phyloP scores from a whole-genome alignment of 2,113 vertebrate species.

The Mohoua ochrocephala region DNA sequence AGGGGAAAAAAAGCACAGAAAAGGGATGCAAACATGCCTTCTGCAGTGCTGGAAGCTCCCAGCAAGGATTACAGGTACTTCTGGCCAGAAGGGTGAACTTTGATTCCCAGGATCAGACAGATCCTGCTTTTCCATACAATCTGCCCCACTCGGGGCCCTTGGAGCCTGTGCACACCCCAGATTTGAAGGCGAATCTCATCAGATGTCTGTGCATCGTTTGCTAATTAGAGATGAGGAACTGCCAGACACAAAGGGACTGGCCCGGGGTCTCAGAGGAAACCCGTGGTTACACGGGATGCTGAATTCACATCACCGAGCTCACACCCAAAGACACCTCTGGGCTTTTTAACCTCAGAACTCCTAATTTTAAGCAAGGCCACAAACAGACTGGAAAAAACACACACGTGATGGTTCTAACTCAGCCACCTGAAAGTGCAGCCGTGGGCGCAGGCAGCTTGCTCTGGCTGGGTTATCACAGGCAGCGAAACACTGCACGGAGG shows the following conservation, averaged over 20 bases:
- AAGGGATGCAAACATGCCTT: neutral
- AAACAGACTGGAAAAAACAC: neutral
- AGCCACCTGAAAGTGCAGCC: neutral
- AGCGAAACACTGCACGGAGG: neutral
- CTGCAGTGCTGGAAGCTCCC: neutral
- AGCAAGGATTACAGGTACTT: neutral
- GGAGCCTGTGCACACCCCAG: neutral
- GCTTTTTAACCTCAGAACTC: neutral
- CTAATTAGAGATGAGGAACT: neutral
- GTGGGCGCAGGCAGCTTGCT: neutral
- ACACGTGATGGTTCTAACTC: neutral
- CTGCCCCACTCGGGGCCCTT: neutral
- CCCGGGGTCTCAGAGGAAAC: conserved; percentile 12
- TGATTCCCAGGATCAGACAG: neutral
- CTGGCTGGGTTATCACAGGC: neutral
- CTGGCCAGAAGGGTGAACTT: neutral
- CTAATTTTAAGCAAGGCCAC: neutral
- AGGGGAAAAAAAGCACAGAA: neutral
- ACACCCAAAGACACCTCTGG: neutral
- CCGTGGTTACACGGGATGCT: neutral
- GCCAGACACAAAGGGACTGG: conserved; percentile 21
- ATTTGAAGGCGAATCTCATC: neutral
- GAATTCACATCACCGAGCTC: neutral
- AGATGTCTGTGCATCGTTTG: neutral
- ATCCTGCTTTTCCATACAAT: neutral